Evolutionary conservation across 2,113 vertebrate genomes (phyloP).

Genomic region (Caretta caretta): DNA sequence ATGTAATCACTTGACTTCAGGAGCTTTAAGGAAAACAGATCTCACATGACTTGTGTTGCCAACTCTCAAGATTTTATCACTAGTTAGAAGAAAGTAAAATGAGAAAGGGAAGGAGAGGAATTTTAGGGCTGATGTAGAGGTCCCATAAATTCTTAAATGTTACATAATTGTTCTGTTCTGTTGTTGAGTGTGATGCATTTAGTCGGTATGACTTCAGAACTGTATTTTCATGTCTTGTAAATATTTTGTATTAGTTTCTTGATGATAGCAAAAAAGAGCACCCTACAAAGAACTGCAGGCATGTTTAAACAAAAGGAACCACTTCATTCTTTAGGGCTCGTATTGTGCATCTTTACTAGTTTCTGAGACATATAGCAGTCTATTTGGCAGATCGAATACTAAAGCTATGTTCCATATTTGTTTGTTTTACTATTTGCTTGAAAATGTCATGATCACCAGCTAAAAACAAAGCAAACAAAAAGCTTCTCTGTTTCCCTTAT

Average conservation of each 20-base stretch:
- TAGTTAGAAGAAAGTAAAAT: not conserved
- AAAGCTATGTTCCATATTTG: not conserved
- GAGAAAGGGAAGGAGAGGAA: not conserved
- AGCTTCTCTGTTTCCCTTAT: not conserved
- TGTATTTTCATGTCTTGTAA: not conserved
- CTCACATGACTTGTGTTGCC: not conserved
- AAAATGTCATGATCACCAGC: not conserved
- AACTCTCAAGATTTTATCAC: no score
- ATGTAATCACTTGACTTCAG: slow-evolving; percentile 18
- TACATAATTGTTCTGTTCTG: not conserved
- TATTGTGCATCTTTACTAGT: not conserved
- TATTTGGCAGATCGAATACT: not conserved
- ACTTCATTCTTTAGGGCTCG: not conserved
- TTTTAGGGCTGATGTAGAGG: not conserved
- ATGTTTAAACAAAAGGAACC: not conserved
- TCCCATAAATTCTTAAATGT: not conserved
- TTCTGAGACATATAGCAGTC: not conserved
- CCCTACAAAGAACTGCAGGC: not conserved
- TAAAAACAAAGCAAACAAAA: not conserved
- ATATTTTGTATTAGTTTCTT: not conserved
- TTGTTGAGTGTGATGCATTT: not conserved
- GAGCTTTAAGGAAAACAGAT: not conserved
- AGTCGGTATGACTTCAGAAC: not conserved
- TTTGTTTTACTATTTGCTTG: not conserved
- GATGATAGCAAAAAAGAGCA: not conserved